phyloP scores from a whole-genome alignment of 2,797 vertebrate species.

The Pseudocheirus occidentalis region DNA sequence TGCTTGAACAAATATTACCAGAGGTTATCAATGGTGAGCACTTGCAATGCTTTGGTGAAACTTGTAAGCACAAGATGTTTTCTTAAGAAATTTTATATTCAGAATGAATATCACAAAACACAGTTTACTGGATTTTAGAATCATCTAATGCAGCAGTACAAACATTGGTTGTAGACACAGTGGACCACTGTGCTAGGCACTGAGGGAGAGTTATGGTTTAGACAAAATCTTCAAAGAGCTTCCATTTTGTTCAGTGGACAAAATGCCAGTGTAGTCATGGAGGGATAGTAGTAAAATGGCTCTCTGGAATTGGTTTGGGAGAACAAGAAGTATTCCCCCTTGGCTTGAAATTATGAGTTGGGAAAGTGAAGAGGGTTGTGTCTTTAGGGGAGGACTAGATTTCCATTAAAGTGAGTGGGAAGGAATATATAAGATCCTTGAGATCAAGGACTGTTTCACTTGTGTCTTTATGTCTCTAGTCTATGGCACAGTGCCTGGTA shows the following conservation, averaged over 20 bases:
- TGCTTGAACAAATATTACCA: conserved; percentile 33
- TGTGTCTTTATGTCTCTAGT: not conserved
- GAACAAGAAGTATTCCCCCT: not conserved
- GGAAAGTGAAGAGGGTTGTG: not conserved
- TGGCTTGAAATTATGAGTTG: not conserved
- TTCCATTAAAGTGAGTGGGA: not conserved
- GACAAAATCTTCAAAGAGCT: not conserved
- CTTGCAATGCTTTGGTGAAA: not conserved
- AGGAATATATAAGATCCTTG: not conserved
- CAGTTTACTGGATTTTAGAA: not conserved
- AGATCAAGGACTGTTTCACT: not conserved
- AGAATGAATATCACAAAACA: not conserved
- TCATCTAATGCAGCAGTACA: not conserved
- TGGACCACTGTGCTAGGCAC: not conserved
- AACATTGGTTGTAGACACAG: not conserved
- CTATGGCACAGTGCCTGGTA: not conserved
- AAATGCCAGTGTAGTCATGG: not conserved
- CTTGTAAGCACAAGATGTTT: not conserved
- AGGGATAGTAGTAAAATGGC: not conserved
- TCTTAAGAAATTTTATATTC: not conserved
- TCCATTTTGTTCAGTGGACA: not conserved
- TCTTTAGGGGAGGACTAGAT: not conserved
- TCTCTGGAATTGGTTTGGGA: not conserved
- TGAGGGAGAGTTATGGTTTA: not conserved
- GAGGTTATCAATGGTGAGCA: conserved; percentile 36